These are phyloP conservation scores for Callaeas wilsoni DNA, from an alignment of 2,113 vertebrate genomes.

Conservation along the genomic window DNA sequence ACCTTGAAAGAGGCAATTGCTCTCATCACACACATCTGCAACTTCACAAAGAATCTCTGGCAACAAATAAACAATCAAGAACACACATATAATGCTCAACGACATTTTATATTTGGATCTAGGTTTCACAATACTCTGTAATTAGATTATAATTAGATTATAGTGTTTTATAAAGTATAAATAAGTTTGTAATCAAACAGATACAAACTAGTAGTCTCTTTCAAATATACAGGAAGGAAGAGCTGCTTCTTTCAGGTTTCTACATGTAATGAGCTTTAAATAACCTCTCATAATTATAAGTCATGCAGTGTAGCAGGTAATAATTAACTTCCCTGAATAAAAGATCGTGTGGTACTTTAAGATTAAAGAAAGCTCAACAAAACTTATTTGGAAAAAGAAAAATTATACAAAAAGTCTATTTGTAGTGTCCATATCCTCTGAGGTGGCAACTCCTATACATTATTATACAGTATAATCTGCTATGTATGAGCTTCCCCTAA, in stretches of 20 bases:
- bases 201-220: not conserved
- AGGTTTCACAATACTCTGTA: not conserved
- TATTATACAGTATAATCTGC: not conserved
- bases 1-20: not conserved
- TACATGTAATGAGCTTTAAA: not conserved
- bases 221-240: not conserved
- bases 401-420: not conserved
- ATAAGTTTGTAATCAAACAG: not conserved
- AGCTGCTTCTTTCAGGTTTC: not conserved
- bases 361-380: not conserved
- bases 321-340: not conserved
- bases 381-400: not conserved
- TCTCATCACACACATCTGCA: not conserved
- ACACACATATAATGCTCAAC: not conserved
- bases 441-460: not conserved
- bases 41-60: not conserved
- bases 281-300: not conserved
- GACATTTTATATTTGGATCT: not conserved
- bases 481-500: not conserved
- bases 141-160: not conserved
- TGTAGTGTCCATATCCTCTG: not conserved
- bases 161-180: not conserved
- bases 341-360: not conserved
- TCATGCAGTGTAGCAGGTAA: not conserved
- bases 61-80: not conserved